Evolutionary conservation across 2,797 vertebrate species (phyloP), one percentile per base, ranked within the genome.

Genomic region (Danio tinwini): DNA sequence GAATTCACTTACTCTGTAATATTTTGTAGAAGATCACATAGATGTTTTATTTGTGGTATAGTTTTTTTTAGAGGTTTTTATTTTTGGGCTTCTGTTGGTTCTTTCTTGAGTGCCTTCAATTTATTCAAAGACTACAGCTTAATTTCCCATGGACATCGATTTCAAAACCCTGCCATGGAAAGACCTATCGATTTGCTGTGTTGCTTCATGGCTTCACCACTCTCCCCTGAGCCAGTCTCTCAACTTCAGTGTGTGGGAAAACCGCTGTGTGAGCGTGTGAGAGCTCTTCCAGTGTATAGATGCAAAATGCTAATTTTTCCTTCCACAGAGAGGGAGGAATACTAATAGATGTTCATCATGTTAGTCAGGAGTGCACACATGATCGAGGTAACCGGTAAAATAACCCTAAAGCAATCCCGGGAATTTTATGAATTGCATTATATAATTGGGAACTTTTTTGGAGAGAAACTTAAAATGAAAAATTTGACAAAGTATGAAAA

Each of bases 91-190:
- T 53, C 44, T 40, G 82, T 74, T 80, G 82, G 83, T 87, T 76
- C 74, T 76, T 87, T 78, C 78, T 40, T 73, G 67, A 72, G 62
- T 78, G 78, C 89, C 76, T 83, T 86, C 84, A 87, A 89, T 88
- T 88, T 91, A 92, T 92, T 91, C 89, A 86, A 85, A 90, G 86
- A 88, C 82, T 80, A 90, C 84, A 74, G 84, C 87, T 90, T 92
- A 77, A 89, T 91, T 93, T 90, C 88, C 90, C 76, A 44, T 87
- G 85, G 81, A 77, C 84, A 91, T 93, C 88, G 89, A 93, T 91
- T 91, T 88, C 65, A 73, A 73, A 75, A 82, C 73, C 42, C 59
- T 59, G 74, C 86, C 85, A 89, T 84, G 83, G 85, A 90, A 86
- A 84, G 89, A 82, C 49, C 76, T 90, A 93, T 91, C 86, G 91